Evolutionary conservation across 2,113 vertebrate genomes (phyloP), one percentile per base, ranked within the genome.

Genomic region (Notiomystis cincta): DNA sequence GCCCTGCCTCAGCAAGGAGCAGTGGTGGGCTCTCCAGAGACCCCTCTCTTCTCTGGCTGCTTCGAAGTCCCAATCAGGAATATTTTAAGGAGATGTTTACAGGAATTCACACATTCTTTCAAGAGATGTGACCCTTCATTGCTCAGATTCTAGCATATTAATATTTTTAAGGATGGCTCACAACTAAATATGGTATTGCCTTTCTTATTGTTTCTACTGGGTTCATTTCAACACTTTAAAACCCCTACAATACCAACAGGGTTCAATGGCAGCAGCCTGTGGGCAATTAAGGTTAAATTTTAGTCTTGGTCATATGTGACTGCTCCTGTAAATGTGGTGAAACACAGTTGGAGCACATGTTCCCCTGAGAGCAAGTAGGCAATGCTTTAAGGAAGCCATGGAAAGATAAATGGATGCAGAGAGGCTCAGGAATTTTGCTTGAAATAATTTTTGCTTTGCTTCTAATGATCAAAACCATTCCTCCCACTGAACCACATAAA

Each of bases 401-500:
- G 87, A 94, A 62, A 86, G 95, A 96, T 94, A 96, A 96, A 96
- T 87, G 94, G 73, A 87, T 95, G 69, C 95, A 92, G 95, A 91
- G 65, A 78, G 60, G 38, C 82, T 92, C 88, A 95, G 69, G 91
- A 95, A 97, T 93, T 94, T 80, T 89, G 87, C 91, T 95, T 94
- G 81, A 97, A 97, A 97, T 97, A 93, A 77, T 79, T 91, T 85
- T 97, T 96, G 67, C 94, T 97, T 97, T 87, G 80, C 86, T 96
- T 93, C 75, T 96, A 95, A 93, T 90, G 90, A 97, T 98, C 90
- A 95, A 97, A 98, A 97, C 71, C 90, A 96, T 88, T 94, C 92
- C 87, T 88, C 95, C 83, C 75, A 91, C 92, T 94, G 93, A 98
- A 95, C 96, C 96, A 94, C 90, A 96, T 80, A 57, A 93, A 93